Base-by-base conservation (phyloP, 1,140 invertebrate species). In the Uloborus diversus region DNA sequence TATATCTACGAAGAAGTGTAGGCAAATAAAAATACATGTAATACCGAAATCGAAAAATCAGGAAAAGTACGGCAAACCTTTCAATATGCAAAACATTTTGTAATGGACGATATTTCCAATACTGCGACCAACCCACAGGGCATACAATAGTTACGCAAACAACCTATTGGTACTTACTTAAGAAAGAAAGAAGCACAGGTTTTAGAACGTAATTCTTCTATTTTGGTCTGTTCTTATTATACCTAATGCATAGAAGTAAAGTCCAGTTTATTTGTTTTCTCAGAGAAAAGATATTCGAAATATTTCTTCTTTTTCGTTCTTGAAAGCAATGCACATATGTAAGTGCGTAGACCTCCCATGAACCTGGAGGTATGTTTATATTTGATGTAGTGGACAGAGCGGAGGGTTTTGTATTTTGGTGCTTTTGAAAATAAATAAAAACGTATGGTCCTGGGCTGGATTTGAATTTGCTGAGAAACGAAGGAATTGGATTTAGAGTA, bases 31-130 rank as follows among this genome's bases (percentile, higher is more conserved):
- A 69, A 33, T 69, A 51, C 49, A 69, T 53, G 47, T 56, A 69
- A 56, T 56, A 69, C 14, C 32, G n/a, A 32, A 69, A 49, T 69
- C 66, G 28, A 13, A 69, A 20, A 5, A 20, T 66, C 35, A 35
- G n/a, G 47, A n/a, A n/a, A n/a, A n/a, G n/a, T n/a, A n/a, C n/a
- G n/a, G n/a, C n/a, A n/a, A n/a, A n/a, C n/a, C n/a, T n/a, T n/a
- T n/a, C n/a, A n/a, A n/a, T 42, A 42, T 17, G 9, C 9, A 42
- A 42, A 13, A 33, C 35, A 53, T 61, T 73, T 73, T 73, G 61
- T 73, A 73, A 73, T 73, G 69, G 69, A 61, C 25, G 56, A 61
- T 73, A 73, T 73, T 73, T 73, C 69, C 69, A 73, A 73, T 73
- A 73, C 42, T 53, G 61, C 35, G 53, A 32, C 14, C 69, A 33